Base-by-base conservation (phyloP, 2,888 invertebrate species). In the Amaurobius ferox region DNA sequence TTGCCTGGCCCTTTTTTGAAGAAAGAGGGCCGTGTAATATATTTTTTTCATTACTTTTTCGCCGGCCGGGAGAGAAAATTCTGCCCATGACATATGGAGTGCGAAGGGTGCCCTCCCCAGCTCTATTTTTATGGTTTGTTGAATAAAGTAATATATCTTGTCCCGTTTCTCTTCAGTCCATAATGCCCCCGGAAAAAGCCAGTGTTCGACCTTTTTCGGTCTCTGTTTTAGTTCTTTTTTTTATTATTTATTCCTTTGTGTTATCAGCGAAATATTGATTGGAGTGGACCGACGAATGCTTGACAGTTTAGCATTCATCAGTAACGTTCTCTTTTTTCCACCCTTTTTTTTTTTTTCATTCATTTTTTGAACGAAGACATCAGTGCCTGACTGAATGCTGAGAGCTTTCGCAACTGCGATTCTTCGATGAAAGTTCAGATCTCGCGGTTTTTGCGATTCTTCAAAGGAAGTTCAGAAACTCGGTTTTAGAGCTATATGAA, bases 101-200 rank as follows among this genome's bases (percentile, higher is more conserved):
- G 77, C 64, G 76, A n/a, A 77, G 73, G 35, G 73, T 32, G 70
- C 35, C 55, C 71, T 67, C 68, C 67, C 30, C 66, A 55, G 70
- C 77, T 83, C 77, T 83, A 83, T 83, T 83, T 83, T 83, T 83
- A 83, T 83, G 76, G 77, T 62, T 83, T 83, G 83, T 77, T 83
- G 83, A 83, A 83, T 83, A 83, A 83, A 83, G 83, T 83, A 77
- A 83, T 83, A 77, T 83, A 77, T 83, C 83, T 83, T 83, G 83
- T 83, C 77, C 81, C 62, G 29, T 79, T 66, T 30, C 32, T n/a
- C 55, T 55, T 1, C 55, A n/a, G 55, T 55, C 55, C 55, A 55
- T 55, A 55, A 55, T 55, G 55, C 55, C 16, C 2, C 55, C 55
- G 55, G 55, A 55, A 55, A 55, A 55, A 55, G 23, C 19, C 19